phyloP scores from a whole-genome alignment of 2,797 vertebrate genomes.

The Spinus pinus region DNA sequence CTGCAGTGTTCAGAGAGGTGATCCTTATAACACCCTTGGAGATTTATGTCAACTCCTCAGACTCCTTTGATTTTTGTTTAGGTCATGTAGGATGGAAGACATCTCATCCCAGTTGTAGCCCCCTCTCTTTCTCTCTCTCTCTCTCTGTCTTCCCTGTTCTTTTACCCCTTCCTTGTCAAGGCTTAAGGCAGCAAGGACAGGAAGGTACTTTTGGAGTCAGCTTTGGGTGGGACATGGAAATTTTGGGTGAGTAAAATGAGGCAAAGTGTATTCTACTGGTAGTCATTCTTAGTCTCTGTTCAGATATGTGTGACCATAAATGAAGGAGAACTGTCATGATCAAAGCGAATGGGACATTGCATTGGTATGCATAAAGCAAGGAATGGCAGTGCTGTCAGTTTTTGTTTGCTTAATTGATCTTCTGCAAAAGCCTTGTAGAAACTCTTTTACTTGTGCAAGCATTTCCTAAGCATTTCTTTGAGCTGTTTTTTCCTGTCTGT shows the following conservation, averaged over 20 bases:
- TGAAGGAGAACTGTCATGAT: too few species aligned
- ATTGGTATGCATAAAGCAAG: background rate
- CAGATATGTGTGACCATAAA: background rate
- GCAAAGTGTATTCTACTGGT: background rate
- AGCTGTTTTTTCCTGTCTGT: background rate
- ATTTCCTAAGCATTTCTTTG: background rate
- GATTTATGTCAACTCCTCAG: background rate
- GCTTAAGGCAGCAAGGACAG: background rate
- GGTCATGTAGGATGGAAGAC: background rate
- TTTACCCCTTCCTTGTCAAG: background rate
- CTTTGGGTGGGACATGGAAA: background rate
- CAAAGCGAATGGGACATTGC: background rate
- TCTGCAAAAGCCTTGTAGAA: background rate
- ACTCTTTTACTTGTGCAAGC: background rate
- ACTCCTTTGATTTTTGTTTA: background rate
- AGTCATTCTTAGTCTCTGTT: background rate
- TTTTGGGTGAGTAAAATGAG: background rate
- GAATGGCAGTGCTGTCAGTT: background rate
- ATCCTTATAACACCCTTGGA: background rate
- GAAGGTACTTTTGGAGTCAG: background rate
- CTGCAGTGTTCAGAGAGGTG: background rate
- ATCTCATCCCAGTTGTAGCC: background rate
- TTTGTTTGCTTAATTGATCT: background rate
- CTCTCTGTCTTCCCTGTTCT: fast-evolving
- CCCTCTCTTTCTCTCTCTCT: too few species aligned